These are phyloP conservation scores for Nerophis lumbriciformis DNA, from an alignment of 2,113 vertebrate species.

Conservation along the genomic window DNA sequence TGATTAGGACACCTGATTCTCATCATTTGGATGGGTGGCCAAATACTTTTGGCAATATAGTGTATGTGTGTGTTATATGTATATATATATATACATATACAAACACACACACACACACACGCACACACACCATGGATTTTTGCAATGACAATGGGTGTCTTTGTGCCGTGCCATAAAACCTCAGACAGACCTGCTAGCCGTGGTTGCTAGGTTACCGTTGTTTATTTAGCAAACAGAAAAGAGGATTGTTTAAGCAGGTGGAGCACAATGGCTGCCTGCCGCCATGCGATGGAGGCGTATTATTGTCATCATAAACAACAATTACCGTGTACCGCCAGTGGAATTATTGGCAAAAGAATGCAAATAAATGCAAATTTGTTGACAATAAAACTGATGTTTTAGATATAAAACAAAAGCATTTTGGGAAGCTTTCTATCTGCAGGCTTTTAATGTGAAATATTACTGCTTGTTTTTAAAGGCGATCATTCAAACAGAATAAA, in stretches of 20 bases:
- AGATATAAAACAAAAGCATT: background rate
- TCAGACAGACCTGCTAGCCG: background rate
- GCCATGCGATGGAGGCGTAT: background rate
- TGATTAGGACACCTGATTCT: too few relatives aligned
- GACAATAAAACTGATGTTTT: too few relatives aligned
- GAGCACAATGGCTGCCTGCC: background rate
- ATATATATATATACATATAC: too few relatives aligned
- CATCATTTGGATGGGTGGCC: too few relatives aligned
- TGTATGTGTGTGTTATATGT: too few relatives aligned
- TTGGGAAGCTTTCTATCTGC: too few relatives aligned
- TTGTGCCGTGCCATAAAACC: background rate
- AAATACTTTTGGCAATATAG: too few relatives aligned
- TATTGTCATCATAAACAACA: background rate
- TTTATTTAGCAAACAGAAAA: background rate
- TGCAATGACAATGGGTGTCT: background rate
- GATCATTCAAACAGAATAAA: too few relatives aligned
- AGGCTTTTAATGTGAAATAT: background rate
- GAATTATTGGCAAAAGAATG: too few relatives aligned
- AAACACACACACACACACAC: too few relatives aligned
- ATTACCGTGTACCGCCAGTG: background rate
- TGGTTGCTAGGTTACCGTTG: background rate
- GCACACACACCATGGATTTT: background rate
- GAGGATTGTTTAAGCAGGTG: constrained; percentile 8
- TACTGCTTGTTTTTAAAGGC: too few relatives aligned
- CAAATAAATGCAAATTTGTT: too few relatives aligned